Percentiles rank a stretch among this genome's conserved stretches.
Conservation (phyloP, 2,113 vertebrate genomes). For the Brachirus orientalis region DNA sequence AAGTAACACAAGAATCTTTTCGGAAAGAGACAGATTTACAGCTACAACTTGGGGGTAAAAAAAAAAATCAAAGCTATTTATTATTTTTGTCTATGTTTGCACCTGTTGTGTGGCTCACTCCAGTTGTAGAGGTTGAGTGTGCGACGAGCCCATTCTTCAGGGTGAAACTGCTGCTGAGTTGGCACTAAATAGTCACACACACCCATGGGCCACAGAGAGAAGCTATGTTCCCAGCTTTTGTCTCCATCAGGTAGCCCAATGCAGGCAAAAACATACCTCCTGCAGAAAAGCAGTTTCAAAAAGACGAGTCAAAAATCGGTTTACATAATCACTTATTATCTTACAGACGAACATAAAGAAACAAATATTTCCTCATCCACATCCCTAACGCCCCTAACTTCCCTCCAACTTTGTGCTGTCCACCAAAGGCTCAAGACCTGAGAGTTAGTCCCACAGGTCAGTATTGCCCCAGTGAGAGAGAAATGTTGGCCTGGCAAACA, state of each 20-base stretch:
- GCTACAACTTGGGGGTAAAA: too few species aligned
- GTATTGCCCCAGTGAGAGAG: conserved; percentile 63
- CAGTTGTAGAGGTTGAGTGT: conserved; percentile 93
- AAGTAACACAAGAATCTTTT: too few species aligned
- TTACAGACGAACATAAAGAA: neutral
- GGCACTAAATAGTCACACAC: conserved; percentile 91
- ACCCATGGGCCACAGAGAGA: conserved; percentile 92
- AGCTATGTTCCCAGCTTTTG: conserved; percentile 88
- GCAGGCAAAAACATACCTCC: conserved; percentile 90
- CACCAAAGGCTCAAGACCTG: conserved; percentile 25
- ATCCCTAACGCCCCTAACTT: conserved; percentile 12
- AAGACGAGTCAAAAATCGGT: neutral
- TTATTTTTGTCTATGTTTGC: neutral
- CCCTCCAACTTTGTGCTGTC: conserved; percentile 15
- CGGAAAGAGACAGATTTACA: too few species aligned
- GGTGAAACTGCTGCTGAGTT: conserved; percentile 81
- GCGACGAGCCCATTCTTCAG: conserved; percentile 85
- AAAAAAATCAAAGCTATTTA: too few species aligned
- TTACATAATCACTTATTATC: neutral
- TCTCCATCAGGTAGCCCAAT: conserved; percentile 95
- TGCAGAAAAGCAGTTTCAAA: conserved; percentile 61
- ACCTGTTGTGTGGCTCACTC: conserved; percentile 87
- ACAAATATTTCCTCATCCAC: conserved; percentile 19
- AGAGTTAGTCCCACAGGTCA: conserved; percentile 69
- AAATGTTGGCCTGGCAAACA: conserved; percentile 80